These are phyloP conservation scores for Shinisaurus crocodilurus DNA, from an alignment of 2,113 vertebrate species.

Conservation along the genomic window DNA sequence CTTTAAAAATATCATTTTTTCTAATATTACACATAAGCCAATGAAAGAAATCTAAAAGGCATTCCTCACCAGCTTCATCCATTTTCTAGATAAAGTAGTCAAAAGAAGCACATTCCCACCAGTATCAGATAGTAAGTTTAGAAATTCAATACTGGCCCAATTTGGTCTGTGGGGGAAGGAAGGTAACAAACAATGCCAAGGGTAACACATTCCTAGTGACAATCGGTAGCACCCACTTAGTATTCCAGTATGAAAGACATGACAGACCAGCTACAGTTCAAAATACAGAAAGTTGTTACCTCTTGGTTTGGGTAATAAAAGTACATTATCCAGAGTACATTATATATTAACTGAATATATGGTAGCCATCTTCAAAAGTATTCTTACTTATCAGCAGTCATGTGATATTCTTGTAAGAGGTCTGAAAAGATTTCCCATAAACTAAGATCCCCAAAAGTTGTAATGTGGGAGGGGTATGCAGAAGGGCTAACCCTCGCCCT, in stretches of 20 bases:
- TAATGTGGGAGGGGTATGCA: neutral
- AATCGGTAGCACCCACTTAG: neutral
- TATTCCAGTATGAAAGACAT: neutral
- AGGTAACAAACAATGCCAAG: neutral
- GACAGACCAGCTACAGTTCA: neutral
- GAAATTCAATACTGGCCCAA: fast-evolving
- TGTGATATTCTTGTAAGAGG: neutral
- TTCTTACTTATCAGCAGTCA: neutral
- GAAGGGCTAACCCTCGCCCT: neutral
- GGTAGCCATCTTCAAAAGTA: neutral
- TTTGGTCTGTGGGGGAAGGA: neutral
- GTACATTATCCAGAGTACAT: neutral
- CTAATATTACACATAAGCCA: fast-evolving
- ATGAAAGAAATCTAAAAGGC: neutral
- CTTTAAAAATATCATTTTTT: neutral
- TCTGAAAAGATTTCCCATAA: neutral
- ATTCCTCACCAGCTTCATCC: neutral
- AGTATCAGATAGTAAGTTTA: fast-evolving
- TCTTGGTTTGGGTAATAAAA: neutral
- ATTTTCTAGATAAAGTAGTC: neutral
- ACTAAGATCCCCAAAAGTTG: neutral
- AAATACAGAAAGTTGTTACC: neutral
- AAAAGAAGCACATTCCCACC: neutral
- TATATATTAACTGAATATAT: neutral
- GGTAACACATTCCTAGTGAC: neutral